phyloP scores from a whole-genome alignment of 2,888 invertebrate species.

The Euclidia mi region DNA sequence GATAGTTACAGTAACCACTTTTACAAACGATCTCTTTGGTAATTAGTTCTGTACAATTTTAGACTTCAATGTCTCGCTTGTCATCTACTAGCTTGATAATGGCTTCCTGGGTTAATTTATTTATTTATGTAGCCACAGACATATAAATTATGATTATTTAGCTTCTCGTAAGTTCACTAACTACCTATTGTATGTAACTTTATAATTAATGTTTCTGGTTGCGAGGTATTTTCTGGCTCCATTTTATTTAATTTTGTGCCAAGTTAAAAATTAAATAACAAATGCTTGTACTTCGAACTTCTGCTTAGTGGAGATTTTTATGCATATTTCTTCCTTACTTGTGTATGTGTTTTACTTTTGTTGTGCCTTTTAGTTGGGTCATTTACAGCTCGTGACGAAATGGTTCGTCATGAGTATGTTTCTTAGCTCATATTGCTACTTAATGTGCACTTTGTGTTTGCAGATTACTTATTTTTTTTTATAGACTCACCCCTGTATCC shows the following conservation, averaged over 20 bases:
- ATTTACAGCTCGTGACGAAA: constrained; percentile 14
- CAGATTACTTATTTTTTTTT: too few species aligned
- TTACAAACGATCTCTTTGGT: constrained; percentile 67
- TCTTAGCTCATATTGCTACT: constrained; percentile 6
- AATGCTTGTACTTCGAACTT: constrained; percentile 2
- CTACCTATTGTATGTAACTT: constrained; percentile 41
- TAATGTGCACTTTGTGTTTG: constrained; percentile 2
- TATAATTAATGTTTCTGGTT: constrained; percentile 38
- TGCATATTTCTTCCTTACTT: constrained; percentile 5
- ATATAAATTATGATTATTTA: constrained; percentile 72
- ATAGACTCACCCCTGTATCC: too few species aligned
- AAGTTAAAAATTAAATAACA: constrained; percentile 8
- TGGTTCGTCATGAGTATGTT: constrained; percentile 12
- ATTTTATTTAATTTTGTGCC: constrained; percentile 40
- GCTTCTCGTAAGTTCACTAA: constrained; percentile 40
- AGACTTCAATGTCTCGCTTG: constrained; percentile 77
- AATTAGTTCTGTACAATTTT: constrained; percentile 84
- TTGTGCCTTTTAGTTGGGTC: constrained; percentile 11
- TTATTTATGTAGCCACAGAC: constrained; percentile 60
- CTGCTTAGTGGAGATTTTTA: background rate
- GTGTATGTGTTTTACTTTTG: background rate
- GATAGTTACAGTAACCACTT: constrained; percentile 51
- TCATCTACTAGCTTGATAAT: constrained; percentile 73
- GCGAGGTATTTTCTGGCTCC: constrained; percentile 24
- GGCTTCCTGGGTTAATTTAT: constrained; percentile 81